Evolutionary conservation across 1,140 invertebrate species (phyloP).

Genomic region (Phocides pigmalion): DNA sequence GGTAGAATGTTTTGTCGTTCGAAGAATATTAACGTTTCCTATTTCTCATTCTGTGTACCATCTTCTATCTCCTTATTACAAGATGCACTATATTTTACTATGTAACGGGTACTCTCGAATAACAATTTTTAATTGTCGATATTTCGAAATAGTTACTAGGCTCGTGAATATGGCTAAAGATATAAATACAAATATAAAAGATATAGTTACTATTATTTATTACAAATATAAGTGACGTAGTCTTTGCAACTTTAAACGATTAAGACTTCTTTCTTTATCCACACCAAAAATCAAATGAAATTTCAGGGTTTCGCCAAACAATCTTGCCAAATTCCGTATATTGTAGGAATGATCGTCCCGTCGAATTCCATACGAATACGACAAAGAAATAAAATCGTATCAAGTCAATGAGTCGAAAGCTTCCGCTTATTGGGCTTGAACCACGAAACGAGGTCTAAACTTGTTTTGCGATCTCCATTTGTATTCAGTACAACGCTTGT

Average conservation of each 20-base stretch:
- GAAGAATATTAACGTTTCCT: too few relatives aligned
- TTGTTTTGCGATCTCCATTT: background rate
- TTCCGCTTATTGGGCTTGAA: constrained; percentile 1
- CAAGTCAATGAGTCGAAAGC: background rate
- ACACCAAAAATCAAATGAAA: background rate
- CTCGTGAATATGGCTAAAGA: too few relatives aligned
- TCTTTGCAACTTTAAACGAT: too few relatives aligned
- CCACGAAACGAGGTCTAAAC: background rate
- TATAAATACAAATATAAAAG: too few relatives aligned
- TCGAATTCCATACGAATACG: background rate
- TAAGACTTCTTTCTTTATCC: background rate
- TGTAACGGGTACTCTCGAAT: too few relatives aligned
- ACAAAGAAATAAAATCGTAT: background rate
- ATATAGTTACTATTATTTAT: too few relatives aligned
- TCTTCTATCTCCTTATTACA: too few relatives aligned
- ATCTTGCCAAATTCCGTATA: background rate
- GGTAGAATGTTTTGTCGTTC: too few relatives aligned
- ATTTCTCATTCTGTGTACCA: too few relatives aligned
- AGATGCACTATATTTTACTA: too few relatives aligned
- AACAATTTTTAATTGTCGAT: too few relatives aligned
- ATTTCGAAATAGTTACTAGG: too few relatives aligned
- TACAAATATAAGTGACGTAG: background rate
- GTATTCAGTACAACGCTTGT: background rate
- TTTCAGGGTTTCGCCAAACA: background rate
- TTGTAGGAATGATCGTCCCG: background rate